Evolutionary conservation across 2,888 invertebrate genomes (phyloP), one percentile per base, ranked within the genome.

Genomic region (Eumerus sabulonum): DNA sequence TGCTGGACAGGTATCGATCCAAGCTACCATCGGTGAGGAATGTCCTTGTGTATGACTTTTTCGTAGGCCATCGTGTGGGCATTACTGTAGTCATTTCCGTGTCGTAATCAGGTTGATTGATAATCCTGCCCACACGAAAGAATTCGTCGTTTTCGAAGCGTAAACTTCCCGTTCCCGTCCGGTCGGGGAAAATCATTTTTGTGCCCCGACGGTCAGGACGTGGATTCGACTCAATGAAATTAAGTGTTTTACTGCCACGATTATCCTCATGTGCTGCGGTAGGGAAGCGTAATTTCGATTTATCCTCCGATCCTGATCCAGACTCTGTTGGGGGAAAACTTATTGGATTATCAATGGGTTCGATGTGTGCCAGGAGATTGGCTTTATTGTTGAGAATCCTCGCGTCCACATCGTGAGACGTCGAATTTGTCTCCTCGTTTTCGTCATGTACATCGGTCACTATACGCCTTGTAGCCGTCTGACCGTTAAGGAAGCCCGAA

Each of bases 91-190:
- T 74, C 11, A 5, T 82, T 72, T 56, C 70, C 17, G 3, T 14
- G 14, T 82, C 47, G 84, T 84, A 56, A 82, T 40, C 5, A 83
- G 86, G 86, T 45, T 84, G 83, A 72, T 85, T 88, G 11, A 89
- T 76, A 35, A 88, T 88, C 83, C 86, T 87, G 0, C 86, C 87
- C 13, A 83, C 83, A 17, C 88, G 86, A 42, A 77, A 54, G 45
- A 84, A 82, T 14, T 82, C 82, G 7, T 86, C 84, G 16, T 86
- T 87, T 84, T 90, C 90, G 71, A 90, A 87, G 83, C 88, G 88
- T 45, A 91, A 84, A 83, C 91, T 89, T 42, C 90, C 91, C 1
- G 90, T 91, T 54, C 90, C 90, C 36, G 90, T 90, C 71, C 91
- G 88, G 83, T 90, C 90, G 2, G 91, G 91, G 82, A 91, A 91